Percentiles rank a stretch among this genome's conserved stretches.
phyloP scores from a whole-genome alignment of 2,888 invertebrate species.

The Alitta virens region DNA sequence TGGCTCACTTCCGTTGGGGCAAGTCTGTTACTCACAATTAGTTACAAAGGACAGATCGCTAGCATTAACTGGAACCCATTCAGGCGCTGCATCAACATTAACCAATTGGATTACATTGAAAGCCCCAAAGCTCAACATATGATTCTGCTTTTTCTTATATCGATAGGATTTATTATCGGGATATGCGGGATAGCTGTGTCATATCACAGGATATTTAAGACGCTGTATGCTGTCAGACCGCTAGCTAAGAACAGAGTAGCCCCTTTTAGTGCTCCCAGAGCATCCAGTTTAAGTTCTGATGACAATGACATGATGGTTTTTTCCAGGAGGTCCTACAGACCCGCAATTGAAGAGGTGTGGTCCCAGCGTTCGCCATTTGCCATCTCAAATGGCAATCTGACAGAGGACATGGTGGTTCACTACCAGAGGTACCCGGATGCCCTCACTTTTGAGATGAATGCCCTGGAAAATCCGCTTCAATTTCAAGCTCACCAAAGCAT shows the following conservation, averaged over 20 bases:
- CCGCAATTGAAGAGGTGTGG: slow-evolving; percentile 5
- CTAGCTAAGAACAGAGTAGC: slow-evolving; percentile 38
- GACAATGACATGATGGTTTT: slow-evolving; percentile 20
- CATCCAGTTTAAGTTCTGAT: slow-evolving; percentile 36
- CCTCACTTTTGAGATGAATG: slow-evolving; percentile 37
- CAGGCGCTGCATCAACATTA: not conserved
- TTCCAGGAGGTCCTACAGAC: slow-evolving; percentile 16
- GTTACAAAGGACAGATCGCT: slow-evolving; percentile 30
- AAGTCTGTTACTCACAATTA: slow-evolving; percentile 36
- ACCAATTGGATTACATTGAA: not conserved
- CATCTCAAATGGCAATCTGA: slow-evolving; percentile 21
- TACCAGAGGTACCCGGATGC: slow-evolving; percentile 39
- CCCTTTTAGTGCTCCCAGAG: slow-evolving; percentile 27
- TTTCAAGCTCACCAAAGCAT: slow-evolving; percentile 17
- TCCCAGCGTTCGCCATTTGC: slow-evolving; percentile 22
- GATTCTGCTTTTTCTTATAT: slow-evolving; percentile 31
- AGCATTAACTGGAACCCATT: slow-evolving; percentile 24
- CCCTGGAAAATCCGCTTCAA: slow-evolving; percentile 40
- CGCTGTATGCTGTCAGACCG: slow-evolving; percentile 27
- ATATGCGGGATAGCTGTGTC: slow-evolving; percentile 33
- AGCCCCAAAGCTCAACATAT: not conserved
- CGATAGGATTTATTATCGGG: slow-evolving; percentile 33
- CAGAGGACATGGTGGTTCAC: slow-evolving; percentile 39
- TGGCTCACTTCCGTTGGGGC: slow-evolving; percentile 41
- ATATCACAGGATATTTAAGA: slow-evolving; percentile 40